Evolutionary conservation across 2,888 invertebrate species (phyloP).

Genomic region (Charanyca ferruginea): DNA sequence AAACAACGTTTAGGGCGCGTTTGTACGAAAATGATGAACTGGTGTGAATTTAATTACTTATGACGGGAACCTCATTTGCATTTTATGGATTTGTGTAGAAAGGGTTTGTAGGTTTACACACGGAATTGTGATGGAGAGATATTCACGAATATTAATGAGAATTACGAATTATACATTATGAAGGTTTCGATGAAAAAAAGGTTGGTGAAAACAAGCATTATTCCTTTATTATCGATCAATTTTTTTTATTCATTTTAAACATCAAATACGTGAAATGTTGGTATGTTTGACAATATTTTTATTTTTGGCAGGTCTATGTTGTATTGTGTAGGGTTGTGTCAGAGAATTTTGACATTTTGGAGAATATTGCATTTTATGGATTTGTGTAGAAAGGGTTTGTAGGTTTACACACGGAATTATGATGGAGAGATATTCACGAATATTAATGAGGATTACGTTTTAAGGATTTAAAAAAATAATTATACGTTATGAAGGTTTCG

Average conservation of each 20-base stretch:
- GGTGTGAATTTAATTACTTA: constrained; percentile 48
- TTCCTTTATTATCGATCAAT: too few relatives aligned
- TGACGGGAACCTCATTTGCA: constrained; percentile 40
- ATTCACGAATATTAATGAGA: constrained; percentile 25
- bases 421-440: constrained; percentile 5
- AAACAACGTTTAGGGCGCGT: constrained; percentile 34
- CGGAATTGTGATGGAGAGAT: constrained; percentile 10
- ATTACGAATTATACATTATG: constrained; percentile 21
- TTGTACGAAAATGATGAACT: constrained; percentile 28
- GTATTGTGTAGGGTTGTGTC: too few relatives aligned
- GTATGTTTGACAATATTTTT: too few relatives aligned
- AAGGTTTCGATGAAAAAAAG: background rate
- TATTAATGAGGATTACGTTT: constrained; percentile 34
- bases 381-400: too few relatives aligned
- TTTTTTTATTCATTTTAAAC: too few relatives aligned
- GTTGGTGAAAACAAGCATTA: too few relatives aligned
- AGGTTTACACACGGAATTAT: constrained; percentile 9
- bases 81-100: constrained; percentile 40
- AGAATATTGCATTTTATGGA: too few relatives aligned
- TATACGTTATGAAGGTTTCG: constrained; percentile 1
- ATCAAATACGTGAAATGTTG: too few relatives aligned
- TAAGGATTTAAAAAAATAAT: too few relatives aligned
- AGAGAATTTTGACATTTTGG: too few relatives aligned
- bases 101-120: constrained; percentile 1
- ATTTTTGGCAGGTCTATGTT: too few relatives aligned